phyloP scores from a whole-genome alignment of 2,113 vertebrate genomes.

The Sebastes schlegelii region DNA sequence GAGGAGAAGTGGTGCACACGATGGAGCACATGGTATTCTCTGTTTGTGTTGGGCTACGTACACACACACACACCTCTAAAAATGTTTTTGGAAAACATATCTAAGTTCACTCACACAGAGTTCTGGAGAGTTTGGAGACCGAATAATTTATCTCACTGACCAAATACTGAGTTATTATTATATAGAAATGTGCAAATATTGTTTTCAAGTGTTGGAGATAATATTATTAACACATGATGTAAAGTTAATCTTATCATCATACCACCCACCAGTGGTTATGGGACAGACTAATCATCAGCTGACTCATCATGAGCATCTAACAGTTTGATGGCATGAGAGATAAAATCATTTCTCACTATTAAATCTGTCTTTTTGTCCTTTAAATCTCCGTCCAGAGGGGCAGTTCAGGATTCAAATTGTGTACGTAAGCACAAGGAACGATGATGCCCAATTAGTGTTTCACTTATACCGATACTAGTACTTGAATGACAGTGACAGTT shows the following conservation, averaged over 20 bases:
- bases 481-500: no score
- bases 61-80: constrained; percentile 7
- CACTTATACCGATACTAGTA: no score
- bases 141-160: not conserved
- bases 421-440: no score
- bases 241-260: not conserved
- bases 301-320: not conserved
- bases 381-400: not conserved
- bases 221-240: not conserved
- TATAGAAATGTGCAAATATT: not conserved
- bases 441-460: no score
- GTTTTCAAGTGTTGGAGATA: no score
- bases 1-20: constrained; percentile 57
- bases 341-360: not conserved
- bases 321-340: not conserved
- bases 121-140: not conserved
- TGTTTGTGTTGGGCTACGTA: constrained; percentile 37
- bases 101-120: not conserved
- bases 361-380: not conserved
- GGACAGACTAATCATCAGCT: not conserved
- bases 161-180: not conserved
- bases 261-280: not conserved
- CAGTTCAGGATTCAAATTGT: no score
- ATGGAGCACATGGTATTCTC: constrained; percentile 44
- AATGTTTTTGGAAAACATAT: not conserved